These are phyloP conservation scores for Jordanella pulchra DNA, from an alignment of 2,797 vertebrate species.

Conservation along the genomic window DNA sequence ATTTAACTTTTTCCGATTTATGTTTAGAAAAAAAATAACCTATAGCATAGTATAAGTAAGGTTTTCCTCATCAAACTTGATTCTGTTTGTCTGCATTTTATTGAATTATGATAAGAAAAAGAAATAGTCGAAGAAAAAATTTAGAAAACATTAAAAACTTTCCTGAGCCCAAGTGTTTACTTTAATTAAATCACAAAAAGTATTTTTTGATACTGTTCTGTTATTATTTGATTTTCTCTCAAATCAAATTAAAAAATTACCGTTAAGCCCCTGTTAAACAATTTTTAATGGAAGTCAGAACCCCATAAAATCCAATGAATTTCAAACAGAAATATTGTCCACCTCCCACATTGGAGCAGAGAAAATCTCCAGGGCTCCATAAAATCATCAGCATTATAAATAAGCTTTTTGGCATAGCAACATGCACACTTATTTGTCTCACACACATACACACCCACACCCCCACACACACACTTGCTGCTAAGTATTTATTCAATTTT, in stretches of 20 bases:
- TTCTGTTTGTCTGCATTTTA: neutral
- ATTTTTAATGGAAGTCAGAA: slow-evolving; percentile 33
- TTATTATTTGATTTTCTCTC: slow-evolving; percentile 45
- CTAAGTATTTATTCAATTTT: slow-evolving; percentile 59
- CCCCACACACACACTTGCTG: slow-evolving; percentile 52
- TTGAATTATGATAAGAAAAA: neutral
- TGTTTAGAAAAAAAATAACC: too few species aligned
- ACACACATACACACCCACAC: slow-evolving; percentile 11
- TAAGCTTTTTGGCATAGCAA: slow-evolving; percentile 43
- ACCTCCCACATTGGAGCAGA: slow-evolving; percentile 40
- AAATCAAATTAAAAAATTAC: slow-evolving; percentile 41
- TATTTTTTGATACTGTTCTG: slow-evolving; percentile 5
- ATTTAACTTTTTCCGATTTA: neutral
- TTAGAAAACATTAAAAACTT: slow-evolving; percentile 11
- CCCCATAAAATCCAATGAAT: slow-evolving; percentile 32
- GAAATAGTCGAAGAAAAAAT: neutral
- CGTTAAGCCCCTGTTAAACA: slow-evolving; percentile 39
- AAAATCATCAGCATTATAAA: slow-evolving; percentile 39
- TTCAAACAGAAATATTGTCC: slow-evolving; percentile 22
- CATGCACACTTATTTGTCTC: slow-evolving; percentile 19
- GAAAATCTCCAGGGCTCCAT: slow-evolving; percentile 31
- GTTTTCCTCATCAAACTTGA: neutral
- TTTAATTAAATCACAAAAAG: slow-evolving; percentile 11
- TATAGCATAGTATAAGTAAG: neutral
- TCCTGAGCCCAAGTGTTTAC: slow-evolving; percentile 23